A percentile compares a stretch with the other conserved stretches of the same genome.
These are phyloP conservation scores for Acromyrmex heyeri DNA, from an alignment of 1,140 invertebrate genomes.

Conservation along the genomic window DNA sequence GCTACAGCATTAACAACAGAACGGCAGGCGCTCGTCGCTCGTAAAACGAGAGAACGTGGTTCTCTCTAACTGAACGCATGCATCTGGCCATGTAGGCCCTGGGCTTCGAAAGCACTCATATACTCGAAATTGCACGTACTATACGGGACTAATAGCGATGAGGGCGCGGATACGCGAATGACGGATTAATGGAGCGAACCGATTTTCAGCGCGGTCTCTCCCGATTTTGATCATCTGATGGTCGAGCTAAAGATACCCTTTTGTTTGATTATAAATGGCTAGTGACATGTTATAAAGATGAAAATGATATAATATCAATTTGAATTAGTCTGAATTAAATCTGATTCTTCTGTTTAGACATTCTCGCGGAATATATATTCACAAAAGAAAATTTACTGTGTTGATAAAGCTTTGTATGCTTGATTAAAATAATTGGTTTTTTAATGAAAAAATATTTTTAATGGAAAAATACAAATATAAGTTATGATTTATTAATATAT, in stretches of 20 bases:
- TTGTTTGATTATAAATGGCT: background rate
- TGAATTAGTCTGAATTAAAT: background rate
- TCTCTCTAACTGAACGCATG: conserved; percentile 9
- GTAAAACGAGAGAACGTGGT: conserved; percentile 26
- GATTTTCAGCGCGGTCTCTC: conserved; percentile 47
- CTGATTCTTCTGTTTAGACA: background rate
- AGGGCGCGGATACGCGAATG: conserved; percentile 33
- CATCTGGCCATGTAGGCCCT: conserved; percentile 8
- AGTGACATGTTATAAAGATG: background rate
- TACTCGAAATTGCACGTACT: conserved; percentile 22
- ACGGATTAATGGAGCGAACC: conserved; percentile 42
- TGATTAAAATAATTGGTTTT: background rate
- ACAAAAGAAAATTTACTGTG: background rate
- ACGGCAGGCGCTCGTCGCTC: conserved; percentile 24
- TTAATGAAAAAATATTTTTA: background rate
- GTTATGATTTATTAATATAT: background rate
- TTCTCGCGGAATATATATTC: background rate
- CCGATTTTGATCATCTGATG: background rate
- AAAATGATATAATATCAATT: background rate
- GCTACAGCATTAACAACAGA: conserved; percentile 50
- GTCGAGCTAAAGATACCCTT: conserved; percentile 5
- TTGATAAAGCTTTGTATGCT: background rate
- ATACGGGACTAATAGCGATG: conserved; percentile 34
- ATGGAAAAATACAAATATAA: background rate
- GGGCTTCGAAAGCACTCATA: background rate